Base-by-base conservation (phyloP, 2,888 invertebrate species). In the Amblyjoppa fuscipennis region DNA sequence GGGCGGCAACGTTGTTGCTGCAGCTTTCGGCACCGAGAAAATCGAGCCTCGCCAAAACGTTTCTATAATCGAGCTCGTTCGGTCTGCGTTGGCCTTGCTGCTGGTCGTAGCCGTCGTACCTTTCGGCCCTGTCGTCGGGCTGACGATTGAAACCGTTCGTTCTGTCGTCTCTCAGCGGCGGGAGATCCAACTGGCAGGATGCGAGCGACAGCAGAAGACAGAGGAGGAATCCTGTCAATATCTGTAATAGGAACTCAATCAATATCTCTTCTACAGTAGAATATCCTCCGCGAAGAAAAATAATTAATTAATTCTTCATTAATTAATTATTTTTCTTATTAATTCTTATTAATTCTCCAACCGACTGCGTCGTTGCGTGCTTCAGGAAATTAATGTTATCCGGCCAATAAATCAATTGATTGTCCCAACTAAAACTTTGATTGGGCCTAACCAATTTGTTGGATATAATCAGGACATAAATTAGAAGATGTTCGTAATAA, bases 1-100 rank as follows among this genome's bases (percentile, higher is more conserved):
- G 98, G 0, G 97, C 97, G 0, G 96, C 97, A n/a, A 98, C 98
- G 93, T 98, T 98, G 74, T 96, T 96, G 0, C 97, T 97, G 91
- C 98, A 98, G 93, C 97, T 97, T 92, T 97, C 96, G 0, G 97
- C 96, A 11, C 97, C 96, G 91, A 97, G 96, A 45, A 96, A 95
- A 92, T 98, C 98, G 38, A 97, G 95, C 84, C 96, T 96, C 64
- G 96, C 95, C 87, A 98, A 93, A 53, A 94, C 88, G 61, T 93
- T 93, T 71, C 90, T 88, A 25, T 90, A 89, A 64, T 94, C 93
- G 53, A 90, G 49, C 28, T 90, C 89, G 7, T 87, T 87, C 3
- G 82, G 86, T 82, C 87, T 84, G 13, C 69, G 68, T 66, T 85
- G 85, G 4, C 69, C 85, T 41, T 81, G 53, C 45, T 80, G 85